Base-by-base conservation (phyloP, 2,888 invertebrate species). In the Aromia moschata region DNA sequence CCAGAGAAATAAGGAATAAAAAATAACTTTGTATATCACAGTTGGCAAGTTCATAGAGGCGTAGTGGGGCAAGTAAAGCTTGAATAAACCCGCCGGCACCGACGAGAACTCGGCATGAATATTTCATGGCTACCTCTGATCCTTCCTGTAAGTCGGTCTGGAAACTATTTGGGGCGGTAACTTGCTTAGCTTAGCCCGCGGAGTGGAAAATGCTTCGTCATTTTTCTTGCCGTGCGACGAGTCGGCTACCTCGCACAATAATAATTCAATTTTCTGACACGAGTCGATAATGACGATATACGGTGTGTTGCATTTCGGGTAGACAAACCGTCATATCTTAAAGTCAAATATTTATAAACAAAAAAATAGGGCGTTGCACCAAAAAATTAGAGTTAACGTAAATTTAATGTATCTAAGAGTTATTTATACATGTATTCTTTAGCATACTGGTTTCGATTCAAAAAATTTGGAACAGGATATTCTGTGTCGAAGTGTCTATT, bases 71-170 rank as follows among this genome's bases (percentile, higher is more conserved):
- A 46, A 54, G 47, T 14, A 41, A 52, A 53, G 58, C 61, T 57
- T 57, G 56, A 56, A 59, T 62, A 64, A 58, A 66, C 47, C 51
- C 65, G 18, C 30, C 57, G 41, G 51, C 46, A 55, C 49, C 56
- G 55, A 41, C 45, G 62, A 58, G 61, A 56, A 68, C 65, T 65
- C 60, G 45, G 38, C 56, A 70, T 70, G 70, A 70, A 70, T 70
- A 70, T 70, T 70, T 70, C 70, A 70, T 70, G 45, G 55, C 54
- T 53, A 58, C 43, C 64, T 55, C 67, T 67, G 67, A 67, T 67
- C 67, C 67, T 60, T 60, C 60, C 60, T 64, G 60, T 67, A 67
- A 67, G 62, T 62, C 60, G 64, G 60, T 51, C 60, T 64, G 51
- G 46, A 58, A 59, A 64, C 60, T 67, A 62, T 67, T 62, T 59